A percentile compares a stretch with the other conserved stretches of the same genome.
Evolutionary conservation across 2,888 invertebrate species (phyloP).

Genomic region (Brachyopa scutellaris): DNA sequence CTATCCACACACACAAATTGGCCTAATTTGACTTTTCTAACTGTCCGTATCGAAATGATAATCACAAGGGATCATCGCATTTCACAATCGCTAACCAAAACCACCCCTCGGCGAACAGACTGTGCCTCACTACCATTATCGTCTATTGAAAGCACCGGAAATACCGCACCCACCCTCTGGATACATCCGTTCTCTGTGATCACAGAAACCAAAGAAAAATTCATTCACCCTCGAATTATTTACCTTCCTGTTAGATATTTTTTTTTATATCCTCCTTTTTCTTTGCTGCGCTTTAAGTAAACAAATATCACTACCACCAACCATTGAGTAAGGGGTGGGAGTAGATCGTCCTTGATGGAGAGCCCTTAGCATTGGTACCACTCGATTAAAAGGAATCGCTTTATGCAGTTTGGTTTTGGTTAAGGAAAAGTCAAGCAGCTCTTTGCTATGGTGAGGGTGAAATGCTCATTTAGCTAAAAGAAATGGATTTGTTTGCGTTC

Average conservation of each 20-base stretch:
- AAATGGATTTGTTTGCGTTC: slow-evolving; percentile 50
- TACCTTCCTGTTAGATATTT: slow-evolving; percentile 59
- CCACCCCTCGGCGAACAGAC: slow-evolving; percentile 27
- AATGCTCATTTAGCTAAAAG: slow-evolving; percentile 54
- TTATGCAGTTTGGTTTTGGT: slow-evolving; percentile 66
- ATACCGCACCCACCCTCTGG: slow-evolving; percentile 63
- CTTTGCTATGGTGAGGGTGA: slow-evolving; percentile 22
- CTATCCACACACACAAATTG: slow-evolving; percentile 74
- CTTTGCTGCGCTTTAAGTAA: slow-evolving; percentile 65
- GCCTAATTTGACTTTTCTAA: slow-evolving; percentile 74
- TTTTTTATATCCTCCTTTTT: slow-evolving; percentile 22
- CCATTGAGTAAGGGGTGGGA: slow-evolving; percentile 17
- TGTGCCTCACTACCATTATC: slow-evolving; percentile 34
- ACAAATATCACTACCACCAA: slow-evolving; percentile 57
- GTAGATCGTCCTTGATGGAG: slow-evolving; percentile 66
- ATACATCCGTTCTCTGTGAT: slow-evolving; percentile 43
- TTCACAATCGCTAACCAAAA: slow-evolving; percentile 41
- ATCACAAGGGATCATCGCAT: slow-evolving; percentile 74
- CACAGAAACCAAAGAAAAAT: slow-evolving; percentile 55
- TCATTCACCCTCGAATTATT: slow-evolving; percentile 71
- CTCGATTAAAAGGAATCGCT: slow-evolving; percentile 70
- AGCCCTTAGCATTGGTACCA: slow-evolving; percentile 57
- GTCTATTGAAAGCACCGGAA: slow-evolving; percentile 67
- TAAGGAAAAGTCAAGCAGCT: slow-evolving; percentile 58
- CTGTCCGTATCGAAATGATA: slow-evolving; percentile 74